phyloP scores from a whole-genome alignment of 2,113 vertebrate genomes.

The Riparia riparia region DNA sequence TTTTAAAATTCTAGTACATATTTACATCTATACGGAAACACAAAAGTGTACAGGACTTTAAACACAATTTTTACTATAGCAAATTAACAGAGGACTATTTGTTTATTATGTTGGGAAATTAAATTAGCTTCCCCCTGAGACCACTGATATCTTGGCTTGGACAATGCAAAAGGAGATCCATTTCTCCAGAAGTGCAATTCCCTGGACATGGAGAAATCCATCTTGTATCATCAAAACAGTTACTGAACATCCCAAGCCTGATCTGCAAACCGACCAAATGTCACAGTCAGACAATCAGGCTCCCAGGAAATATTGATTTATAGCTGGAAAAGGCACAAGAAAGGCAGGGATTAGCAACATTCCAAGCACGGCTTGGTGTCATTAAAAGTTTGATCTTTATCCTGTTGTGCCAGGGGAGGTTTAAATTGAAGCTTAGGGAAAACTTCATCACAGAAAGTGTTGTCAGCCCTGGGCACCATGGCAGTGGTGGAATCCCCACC shows the following conservation, averaged over 20 bases:
- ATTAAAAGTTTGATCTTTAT: not conserved
- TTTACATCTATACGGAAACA: not conserved
- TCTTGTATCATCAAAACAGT: not conserved
- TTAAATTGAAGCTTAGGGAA: not conserved
- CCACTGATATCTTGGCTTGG: not conserved
- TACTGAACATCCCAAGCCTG: not conserved
- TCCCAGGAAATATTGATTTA: not conserved
- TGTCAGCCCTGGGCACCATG: not conserved
- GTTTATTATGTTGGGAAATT: not conserved
- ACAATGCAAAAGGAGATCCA: not conserved
- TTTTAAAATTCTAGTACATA: not conserved
- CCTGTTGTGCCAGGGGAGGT: no score
- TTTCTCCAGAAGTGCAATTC: not conserved
- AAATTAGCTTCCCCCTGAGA: not conserved
- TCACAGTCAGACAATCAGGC: not conserved
- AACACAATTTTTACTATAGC: not conserved
- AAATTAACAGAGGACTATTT: not conserved
- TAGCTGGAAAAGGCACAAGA: not conserved
- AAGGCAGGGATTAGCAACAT: not conserved
- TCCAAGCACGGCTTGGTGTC: not conserved
- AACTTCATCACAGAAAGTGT: not conserved
- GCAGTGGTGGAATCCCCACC: not conserved
- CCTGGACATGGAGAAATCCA: not conserved
- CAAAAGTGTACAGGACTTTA: not conserved
- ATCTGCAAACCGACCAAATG: not conserved